Evolutionary conservation across 2,888 invertebrate species (phyloP).

Genomic region (Melitaea athalia): DNA sequence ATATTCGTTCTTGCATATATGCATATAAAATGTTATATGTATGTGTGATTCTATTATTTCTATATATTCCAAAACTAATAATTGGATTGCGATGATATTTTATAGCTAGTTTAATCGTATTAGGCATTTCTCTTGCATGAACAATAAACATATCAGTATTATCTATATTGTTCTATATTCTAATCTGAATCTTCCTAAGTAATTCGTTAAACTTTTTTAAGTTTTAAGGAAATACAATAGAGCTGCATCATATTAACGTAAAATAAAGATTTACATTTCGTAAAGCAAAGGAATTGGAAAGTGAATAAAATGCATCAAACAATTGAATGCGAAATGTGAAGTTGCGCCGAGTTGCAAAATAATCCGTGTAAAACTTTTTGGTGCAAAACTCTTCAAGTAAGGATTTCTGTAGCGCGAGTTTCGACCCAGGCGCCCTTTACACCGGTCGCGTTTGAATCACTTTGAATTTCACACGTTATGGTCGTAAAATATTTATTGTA

Average conservation of each 20-base stretch:
- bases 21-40: too few relatives aligned
- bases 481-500: background rate
- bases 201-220: too few relatives aligned
- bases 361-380: slow-evolving; percentile 38
- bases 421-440: slow-evolving; percentile 2
- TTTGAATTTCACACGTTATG: slow-evolving; percentile 5
- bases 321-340: slow-evolving; percentile 29
- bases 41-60: too few relatives aligned
- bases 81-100: too few relatives aligned
- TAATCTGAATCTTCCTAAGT: too few relatives aligned
- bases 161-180: too few relatives aligned
- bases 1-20: too few relatives aligned
- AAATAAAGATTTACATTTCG: slow-evolving; percentile 2
- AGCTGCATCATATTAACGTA: slow-evolving; percentile 8
- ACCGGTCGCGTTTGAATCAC: slow-evolving; percentile 13
- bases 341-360: slow-evolving; percentile 29
- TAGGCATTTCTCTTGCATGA: too few relatives aligned
- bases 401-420: slow-evolving; percentile 30
- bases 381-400: slow-evolving; percentile 32
- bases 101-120: too few relatives aligned
- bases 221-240: background rate
- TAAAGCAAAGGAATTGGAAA: slow-evolving; percentile 10
- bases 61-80: too few relatives aligned
- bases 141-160: too few relatives aligned
- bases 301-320: slow-evolving; percentile 33